Conservation (phyloP, 1,140 invertebrate genomes). For the Drosophila jambulina region DNA sequence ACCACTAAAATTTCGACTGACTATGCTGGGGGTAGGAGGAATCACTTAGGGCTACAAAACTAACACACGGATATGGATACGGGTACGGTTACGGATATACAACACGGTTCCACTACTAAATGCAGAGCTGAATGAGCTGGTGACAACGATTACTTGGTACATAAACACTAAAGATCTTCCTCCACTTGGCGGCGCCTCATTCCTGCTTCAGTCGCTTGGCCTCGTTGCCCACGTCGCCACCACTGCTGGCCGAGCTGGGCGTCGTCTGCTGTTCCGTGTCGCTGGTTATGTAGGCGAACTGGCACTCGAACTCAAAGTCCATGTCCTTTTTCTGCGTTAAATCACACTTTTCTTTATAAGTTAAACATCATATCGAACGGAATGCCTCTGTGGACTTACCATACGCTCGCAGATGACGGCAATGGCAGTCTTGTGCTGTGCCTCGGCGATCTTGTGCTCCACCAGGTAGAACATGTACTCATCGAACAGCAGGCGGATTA, state of each 20-base stretch:
- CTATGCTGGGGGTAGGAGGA: conserved; percentile 28
- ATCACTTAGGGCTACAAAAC: conserved; percentile 63
- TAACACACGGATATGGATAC: conserved; percentile 56
- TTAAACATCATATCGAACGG: neutral
- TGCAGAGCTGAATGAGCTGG: conserved; percentile 53
- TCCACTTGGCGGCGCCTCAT: conserved; percentile 54
- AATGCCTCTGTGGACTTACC: conserved; percentile 50
- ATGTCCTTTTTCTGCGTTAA: conserved; percentile 75
- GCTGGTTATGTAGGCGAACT: conserved; percentile 79
- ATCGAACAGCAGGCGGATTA: conserved; percentile 98
- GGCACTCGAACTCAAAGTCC: conserved; percentile 83
- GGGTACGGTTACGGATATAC: conserved; percentile 38
- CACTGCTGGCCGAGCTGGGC: conserved; percentile 41
- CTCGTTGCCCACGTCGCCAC: conserved; percentile 54
- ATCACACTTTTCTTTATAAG: neutral
- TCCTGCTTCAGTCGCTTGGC: conserved; percentile 81
- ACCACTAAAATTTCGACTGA: conserved; percentile 46
- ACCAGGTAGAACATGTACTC: conserved; percentile 99
- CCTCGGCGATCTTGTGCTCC: conserved; percentile 97
- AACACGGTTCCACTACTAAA: conserved; percentile 62
- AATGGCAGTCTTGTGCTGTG: conserved; percentile 95
- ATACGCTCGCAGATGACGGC: conserved; percentile 91
- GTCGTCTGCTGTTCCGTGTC: conserved; percentile 63
- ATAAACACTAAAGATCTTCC: conserved; percentile 39
- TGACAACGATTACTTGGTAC: conserved; percentile 43